phyloP scores from a whole-genome alignment of 2,888 invertebrate species.

The Campoplex capitator region DNA sequence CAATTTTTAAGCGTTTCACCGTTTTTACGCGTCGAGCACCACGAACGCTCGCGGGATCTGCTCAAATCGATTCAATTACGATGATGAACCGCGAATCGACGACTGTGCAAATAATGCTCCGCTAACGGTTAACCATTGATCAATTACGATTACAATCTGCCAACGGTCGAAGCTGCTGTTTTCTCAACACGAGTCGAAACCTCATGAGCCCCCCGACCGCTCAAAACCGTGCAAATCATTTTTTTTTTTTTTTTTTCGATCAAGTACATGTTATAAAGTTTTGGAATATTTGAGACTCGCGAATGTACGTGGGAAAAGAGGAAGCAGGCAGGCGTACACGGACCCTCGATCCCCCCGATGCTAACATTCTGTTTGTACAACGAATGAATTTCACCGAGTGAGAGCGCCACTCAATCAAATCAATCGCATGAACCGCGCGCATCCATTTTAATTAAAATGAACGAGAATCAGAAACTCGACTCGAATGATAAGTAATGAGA shows the following conservation, averaged over 20 bases:
- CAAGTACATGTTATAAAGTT: too few species aligned
- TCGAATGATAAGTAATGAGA: slow-evolving; percentile 17
- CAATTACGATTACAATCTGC: slow-evolving; percentile 81
- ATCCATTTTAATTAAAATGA: slow-evolving; percentile 74
- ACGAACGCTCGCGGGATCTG: too few species aligned
- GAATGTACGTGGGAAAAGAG: neutral
- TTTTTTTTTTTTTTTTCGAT: too few species aligned
- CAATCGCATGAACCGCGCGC: slow-evolving; percentile 69
- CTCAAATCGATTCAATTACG: slow-evolving; percentile 79
- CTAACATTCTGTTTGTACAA: slow-evolving; percentile 75
- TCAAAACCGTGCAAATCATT: too few species aligned
- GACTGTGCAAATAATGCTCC: slow-evolving; percentile 77
- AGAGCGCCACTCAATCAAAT: slow-evolving; percentile 76
- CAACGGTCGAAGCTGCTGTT: slow-evolving; percentile 74
- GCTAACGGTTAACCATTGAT: slow-evolving; percentile 80
- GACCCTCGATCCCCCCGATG: slow-evolving; percentile 36
- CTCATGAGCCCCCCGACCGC: too few species aligned
- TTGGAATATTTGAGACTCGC: slow-evolving; percentile 70
- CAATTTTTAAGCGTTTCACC: neutral
- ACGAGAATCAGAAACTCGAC: slow-evolving; percentile 37
- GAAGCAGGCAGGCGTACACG: neutral
- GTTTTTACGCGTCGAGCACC: neutral
- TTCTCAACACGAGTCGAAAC: neutral
- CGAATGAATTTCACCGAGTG: slow-evolving; percentile 77
- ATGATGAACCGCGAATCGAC: slow-evolving; percentile 79